Conservation (phyloP, 2,888 invertebrate genomes). For the Macroteleia sp. region DNA sequence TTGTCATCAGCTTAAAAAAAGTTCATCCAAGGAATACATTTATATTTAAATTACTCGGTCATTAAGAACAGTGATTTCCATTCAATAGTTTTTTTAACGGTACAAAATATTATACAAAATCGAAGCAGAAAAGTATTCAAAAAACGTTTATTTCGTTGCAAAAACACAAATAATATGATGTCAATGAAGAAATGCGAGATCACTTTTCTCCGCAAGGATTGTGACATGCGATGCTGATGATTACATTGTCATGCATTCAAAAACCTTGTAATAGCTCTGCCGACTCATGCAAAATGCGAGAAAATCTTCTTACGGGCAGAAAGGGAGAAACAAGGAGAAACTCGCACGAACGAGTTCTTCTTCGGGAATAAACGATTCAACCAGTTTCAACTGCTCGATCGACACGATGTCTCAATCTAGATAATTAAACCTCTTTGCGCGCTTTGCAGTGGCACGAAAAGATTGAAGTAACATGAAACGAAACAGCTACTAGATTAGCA, state of each 20-base stretch:
- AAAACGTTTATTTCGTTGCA: neutral
- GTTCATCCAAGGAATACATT: neutral
- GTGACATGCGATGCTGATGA: constrained; percentile 35
- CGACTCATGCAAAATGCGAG: constrained; percentile 41
- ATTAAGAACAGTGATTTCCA: constrained; percentile 17
- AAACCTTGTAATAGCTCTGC: constrained; percentile 14
- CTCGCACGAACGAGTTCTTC: constrained; percentile 56
- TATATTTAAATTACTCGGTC: constrained; percentile 18
- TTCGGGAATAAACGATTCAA: constrained; percentile 54
- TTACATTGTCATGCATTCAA: constrained; percentile 44
- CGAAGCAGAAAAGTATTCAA: no score
- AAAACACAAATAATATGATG: neutral
- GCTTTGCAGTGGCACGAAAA: constrained; percentile 53
- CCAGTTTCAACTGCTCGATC: constrained; percentile 57
- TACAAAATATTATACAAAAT: no score
- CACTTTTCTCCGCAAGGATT: neutral
- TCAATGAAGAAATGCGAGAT: constrained; percentile 5
- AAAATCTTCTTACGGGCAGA: constrained; percentile 32
- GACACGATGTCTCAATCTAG: constrained; percentile 65
- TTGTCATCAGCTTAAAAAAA: constrained; percentile 12
- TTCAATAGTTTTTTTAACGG: no score
- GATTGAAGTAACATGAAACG: constrained; percentile 43
- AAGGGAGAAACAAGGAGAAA: constrained; percentile 29
- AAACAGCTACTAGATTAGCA: constrained; percentile 38
- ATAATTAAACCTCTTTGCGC: constrained; percentile 67